A percentile compares a stretch with the other conserved stretches of the same genome.
Conservation (phyloP, 2,113 vertebrate genomes). For the Leptobrachium leishanense region DNA sequence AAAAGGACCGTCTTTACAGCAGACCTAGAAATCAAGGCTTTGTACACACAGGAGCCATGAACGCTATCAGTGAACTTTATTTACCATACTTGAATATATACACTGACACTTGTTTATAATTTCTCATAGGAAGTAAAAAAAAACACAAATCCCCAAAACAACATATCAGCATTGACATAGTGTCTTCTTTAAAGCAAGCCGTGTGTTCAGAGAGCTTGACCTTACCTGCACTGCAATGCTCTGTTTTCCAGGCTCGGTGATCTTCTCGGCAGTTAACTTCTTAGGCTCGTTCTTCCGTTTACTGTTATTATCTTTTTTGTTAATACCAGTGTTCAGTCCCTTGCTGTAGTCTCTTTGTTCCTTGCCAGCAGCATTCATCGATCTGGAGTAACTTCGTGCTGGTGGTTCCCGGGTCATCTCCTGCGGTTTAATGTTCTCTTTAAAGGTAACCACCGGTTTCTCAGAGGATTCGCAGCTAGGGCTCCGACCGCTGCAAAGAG, state of each 20-base stretch:
- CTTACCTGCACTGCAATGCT: conserved; percentile 81
- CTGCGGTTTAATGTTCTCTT: conserved; percentile 93
- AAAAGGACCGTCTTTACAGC: too few species aligned
- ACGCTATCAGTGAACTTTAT: too few species aligned
- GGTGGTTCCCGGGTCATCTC: conserved; percentile 80
- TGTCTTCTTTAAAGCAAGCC: too few species aligned
- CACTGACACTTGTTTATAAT: too few species aligned
- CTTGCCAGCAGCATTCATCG: conserved; percentile 76
- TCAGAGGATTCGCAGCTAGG: conserved; percentile 79
- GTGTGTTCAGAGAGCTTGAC: neutral
- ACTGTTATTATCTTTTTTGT: conserved; percentile 80
- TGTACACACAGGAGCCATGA: too few species aligned
- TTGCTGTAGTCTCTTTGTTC: conserved; percentile 81
- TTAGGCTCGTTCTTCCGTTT: conserved; percentile 90
- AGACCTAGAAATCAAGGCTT: too few species aligned
- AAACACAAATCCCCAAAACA: too few species aligned
- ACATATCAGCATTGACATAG: too few species aligned
- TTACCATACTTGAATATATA: too few species aligned
- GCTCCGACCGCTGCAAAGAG: conserved; percentile 85
- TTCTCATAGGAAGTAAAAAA: too few species aligned
- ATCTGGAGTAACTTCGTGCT: conserved; percentile 65
- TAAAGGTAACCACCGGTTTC: conserved; percentile 92
- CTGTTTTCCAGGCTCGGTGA: conserved; percentile 77
- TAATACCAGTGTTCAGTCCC: conserved; percentile 67
- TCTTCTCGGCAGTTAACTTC: conserved; percentile 78